These are phyloP conservation scores for Spodoptera picta DNA, from an alignment of 2,888 invertebrate genomes.

Conservation along the genomic window DNA sequence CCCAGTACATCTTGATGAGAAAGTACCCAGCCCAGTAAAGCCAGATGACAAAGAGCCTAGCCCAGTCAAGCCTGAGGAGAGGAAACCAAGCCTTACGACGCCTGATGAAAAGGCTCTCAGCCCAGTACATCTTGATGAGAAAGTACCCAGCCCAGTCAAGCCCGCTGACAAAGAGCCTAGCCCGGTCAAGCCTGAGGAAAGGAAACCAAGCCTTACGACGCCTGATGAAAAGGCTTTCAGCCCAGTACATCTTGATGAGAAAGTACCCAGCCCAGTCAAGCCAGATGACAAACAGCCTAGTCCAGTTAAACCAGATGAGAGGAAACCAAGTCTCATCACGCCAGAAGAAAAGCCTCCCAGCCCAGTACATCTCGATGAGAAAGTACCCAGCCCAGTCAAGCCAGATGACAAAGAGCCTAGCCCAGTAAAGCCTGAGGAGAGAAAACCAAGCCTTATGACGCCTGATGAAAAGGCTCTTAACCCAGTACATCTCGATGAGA, in stretches of 20 bases:
- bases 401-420: conserved; percentile 1
- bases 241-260: conserved; percentile 5
- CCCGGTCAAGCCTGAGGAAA: conserved; percentile 11
- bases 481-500: conserved; percentile 1
- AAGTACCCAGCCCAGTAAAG: neutral
- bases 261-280: neutral
- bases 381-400: neutral
- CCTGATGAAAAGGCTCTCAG: conserved; percentile 16
- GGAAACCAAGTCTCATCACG: too few species aligned
- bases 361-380: too few species aligned
- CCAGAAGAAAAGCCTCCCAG: neutral
- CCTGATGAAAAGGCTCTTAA: conserved; percentile 1
- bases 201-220: conserved; percentile 1
- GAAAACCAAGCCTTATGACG: too few species aligned
- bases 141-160: conserved; percentile 18
- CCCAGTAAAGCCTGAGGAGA: conserved; percentile 1
- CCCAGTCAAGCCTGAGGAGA: too few species aligned
- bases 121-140: conserved; percentile 4
- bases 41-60: neutral
- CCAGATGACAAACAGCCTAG: neutral
- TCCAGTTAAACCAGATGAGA: conserved; percentile 2
- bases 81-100: neutral
- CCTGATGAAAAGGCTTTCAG: too few species aligned
- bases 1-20: neutral
- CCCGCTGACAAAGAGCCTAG: conserved; percentile 17